Base-by-base conservation (phyloP, 2,113 vertebrate species). In the Okapia johnstoni region DNA sequence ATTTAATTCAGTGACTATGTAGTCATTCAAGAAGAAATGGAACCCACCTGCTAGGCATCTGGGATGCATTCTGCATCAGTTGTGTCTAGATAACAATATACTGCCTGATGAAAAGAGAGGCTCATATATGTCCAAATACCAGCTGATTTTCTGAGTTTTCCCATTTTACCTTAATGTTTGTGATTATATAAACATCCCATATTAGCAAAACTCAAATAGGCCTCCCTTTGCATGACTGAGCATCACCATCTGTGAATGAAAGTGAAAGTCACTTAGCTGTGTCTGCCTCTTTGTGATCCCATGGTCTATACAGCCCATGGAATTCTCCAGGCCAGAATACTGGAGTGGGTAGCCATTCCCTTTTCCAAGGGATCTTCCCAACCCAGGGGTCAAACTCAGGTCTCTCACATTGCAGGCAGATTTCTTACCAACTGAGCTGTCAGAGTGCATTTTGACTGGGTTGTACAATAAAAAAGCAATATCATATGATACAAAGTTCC, bases 241-340 rank as follows among this genome's bases (percentile, higher is more conserved):
- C 15, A 50, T 57, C 23, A 79, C 26, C 43, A 16, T 48, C 5
- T 28, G 7, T 43, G 48, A 70, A 25, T 25, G n/a, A 40, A 73
- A 40, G n/a, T 40, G 10, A 40, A 73, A 40, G 66, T 73, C 19
- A 0, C 0, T 0, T 19, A 40, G 36, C 25, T 1, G 0, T 23
- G 21, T 73, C 36, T 73, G 19, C 19, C 66, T 73, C 36, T 40
- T 73, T 73, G 19, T 6, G 2, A 40, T 9, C n/a, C 36, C 36
- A 23, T 40, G n/a, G 36, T 40, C 36, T 23, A 73, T 73, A 40
- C 36, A 70, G 1, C 40, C 36, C 66, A 40, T 73, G 66, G 66
- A 73, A 40, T 40, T 40, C 19, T 40, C 19, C 66, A 73, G 66
- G 36, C 66, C n/a, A 70, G n/a, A 70, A 40, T 70, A 70, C 5